These are phyloP conservation scores for Montipora efflorescens DNA, from an alignment of 64 coral and sea anemone genomes.

Conservation along the genomic window DNA sequence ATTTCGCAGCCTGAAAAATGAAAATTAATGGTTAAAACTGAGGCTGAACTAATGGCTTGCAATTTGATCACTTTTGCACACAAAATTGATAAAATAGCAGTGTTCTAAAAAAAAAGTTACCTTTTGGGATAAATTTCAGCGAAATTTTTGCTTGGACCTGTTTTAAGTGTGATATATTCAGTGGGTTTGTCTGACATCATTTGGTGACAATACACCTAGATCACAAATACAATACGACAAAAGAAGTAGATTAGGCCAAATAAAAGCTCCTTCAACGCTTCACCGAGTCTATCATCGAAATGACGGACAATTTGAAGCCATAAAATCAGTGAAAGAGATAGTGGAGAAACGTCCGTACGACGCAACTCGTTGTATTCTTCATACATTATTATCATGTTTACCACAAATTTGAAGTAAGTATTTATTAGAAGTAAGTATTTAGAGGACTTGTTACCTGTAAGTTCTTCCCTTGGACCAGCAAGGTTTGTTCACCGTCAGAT, in stretches of 20 bases:
- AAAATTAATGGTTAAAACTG: not conserved
- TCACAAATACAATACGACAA: not conserved
- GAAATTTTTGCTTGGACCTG: conserved; percentile 86
- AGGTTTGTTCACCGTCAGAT: conserved; percentile 78
- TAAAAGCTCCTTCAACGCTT: no score
- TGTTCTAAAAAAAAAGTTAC: conserved; percentile 30
- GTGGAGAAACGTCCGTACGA: no score
- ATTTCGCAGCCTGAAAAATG: conserved; percentile 69
- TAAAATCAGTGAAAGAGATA: no score
- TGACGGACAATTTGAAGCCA: no score
- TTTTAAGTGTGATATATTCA: conserved; percentile 91
- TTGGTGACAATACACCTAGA: conserved; percentile 93
- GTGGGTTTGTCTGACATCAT: conserved; percentile 89
- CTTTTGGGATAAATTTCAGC: conserved; percentile 95
- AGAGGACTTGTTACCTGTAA: conserved; percentile 49
- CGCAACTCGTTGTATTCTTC: no score
- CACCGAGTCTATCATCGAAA: no score
- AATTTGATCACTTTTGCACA: no score
- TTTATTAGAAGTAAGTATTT: not conserved
- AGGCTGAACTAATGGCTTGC: not conserved
- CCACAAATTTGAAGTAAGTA: no score
- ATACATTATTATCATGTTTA: no score
- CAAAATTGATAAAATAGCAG: not conserved
- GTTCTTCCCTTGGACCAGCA: conserved; percentile 68
- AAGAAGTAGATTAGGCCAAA: no score